Percentiles rank a stretch among this genome's conserved stretches.
Conservation (phyloP, 2,888 invertebrate genomes). For the Pasiphila rectangulata region DNA sequence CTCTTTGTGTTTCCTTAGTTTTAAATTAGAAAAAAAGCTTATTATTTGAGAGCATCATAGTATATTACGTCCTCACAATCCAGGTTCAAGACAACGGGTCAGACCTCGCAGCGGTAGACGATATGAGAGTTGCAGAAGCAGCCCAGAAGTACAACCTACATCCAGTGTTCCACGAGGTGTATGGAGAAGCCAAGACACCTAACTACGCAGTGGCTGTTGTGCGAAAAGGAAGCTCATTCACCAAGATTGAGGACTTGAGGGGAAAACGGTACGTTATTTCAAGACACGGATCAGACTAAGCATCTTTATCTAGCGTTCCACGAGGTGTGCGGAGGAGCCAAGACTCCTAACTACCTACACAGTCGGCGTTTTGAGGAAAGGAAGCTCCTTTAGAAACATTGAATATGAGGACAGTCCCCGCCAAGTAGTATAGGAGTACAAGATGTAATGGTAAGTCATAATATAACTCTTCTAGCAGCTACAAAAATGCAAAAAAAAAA, state of each 20-base stretch:
- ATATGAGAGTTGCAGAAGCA: constrained; percentile 76
- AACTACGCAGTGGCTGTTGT: constrained; percentile 85
- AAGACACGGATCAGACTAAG: neutral
- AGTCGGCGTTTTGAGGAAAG: constrained; percentile 83
- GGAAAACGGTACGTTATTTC: constrained; percentile 79
- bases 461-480: no score
- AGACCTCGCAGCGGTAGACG: constrained; percentile 86
- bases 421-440: no score
- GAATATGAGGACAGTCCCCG: no score
- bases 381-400: constrained; percentile 75
- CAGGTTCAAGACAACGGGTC: constrained; percentile 84
- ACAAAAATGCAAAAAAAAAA: no score
- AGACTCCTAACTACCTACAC: constrained; percentile 82
- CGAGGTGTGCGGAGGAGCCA: constrained; percentile 81
- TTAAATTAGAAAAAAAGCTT: no score
- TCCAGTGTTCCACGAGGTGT: constrained; percentile 84
- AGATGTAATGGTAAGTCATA: no score
- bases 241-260: constrained; percentile 80
- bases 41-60: no score
- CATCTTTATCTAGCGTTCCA: constrained; percentile 82
- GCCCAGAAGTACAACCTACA: constrained; percentile 79
- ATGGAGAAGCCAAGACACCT: constrained; percentile 74
- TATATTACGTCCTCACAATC: no score
- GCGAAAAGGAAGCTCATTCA: constrained; percentile 78
- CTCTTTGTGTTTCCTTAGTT: no score